A percentile compares a stretch with the other conserved stretches of the same genome.
Evolutionary conservation across 2,888 invertebrate genomes (phyloP).

Genomic region (Euzetes globulus): DNA sequence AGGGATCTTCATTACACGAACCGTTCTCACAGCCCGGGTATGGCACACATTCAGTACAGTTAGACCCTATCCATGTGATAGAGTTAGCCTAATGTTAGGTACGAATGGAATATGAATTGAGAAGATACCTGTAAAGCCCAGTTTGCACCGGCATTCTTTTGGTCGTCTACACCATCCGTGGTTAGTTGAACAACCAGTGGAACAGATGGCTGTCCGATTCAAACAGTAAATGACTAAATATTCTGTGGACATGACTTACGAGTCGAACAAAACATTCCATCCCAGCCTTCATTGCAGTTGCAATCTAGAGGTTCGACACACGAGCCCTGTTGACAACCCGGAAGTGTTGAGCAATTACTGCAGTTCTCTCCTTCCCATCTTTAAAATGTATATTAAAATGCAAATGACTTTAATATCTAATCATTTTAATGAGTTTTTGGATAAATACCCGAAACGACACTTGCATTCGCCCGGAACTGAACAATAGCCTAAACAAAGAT

Average conservation of each 20-base stretch:
- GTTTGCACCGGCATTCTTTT: conserved; percentile 71
- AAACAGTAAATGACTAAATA: conserved; percentile 5
- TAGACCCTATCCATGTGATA: conserved; percentile 48
- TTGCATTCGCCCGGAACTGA: conserved; percentile 73
- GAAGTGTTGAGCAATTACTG: conserved; percentile 74
- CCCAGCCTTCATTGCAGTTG: conserved; percentile 79
- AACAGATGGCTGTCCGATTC: conserved; percentile 64
- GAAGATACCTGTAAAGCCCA: conserved; percentile 70
- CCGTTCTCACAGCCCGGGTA: conserved; percentile 86
- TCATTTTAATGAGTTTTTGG: not conserved
- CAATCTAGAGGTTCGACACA: conserved; percentile 85
- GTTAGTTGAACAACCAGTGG: conserved; percentile 69
- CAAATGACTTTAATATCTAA: not conserved
- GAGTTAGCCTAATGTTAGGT: not conserved
- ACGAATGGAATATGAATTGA: not conserved
- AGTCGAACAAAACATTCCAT: conserved; percentile 62
- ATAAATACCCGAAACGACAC: conserved; percentile 31
- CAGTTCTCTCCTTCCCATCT: conserved; percentile 61
- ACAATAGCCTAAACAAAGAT: conserved; percentile 60
- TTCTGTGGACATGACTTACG: conserved; percentile 55
- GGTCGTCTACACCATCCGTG: conserved; percentile 73
- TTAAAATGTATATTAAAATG: not conserved
- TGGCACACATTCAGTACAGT: conserved; percentile 60
- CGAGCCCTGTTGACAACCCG: conserved; percentile 82
- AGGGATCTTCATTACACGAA: conserved; percentile 62